These are phyloP conservation scores for Phalacrocorax aristotelis DNA, from an alignment of 2,113 vertebrate genomes.

Conservation along the genomic window DNA sequence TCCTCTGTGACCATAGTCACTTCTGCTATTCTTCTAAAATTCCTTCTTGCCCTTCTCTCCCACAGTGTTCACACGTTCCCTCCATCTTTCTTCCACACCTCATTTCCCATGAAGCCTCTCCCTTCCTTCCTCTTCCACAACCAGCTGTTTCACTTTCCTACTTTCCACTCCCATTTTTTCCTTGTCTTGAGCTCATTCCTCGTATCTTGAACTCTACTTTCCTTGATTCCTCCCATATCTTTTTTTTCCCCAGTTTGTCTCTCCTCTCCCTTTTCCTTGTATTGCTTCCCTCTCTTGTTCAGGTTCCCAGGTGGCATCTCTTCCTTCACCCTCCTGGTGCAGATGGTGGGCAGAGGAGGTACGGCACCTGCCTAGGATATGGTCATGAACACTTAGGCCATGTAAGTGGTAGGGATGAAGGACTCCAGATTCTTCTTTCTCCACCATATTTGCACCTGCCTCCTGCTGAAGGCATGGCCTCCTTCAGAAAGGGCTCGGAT, in stretches of 20 bases:
- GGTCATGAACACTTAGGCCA: accelerated
- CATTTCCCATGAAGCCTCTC: neutral
- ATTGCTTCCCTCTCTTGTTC: neutral
- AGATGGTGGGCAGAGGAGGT: neutral
- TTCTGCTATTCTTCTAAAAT: neutral
- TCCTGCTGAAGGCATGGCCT: neutral
- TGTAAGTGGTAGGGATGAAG: neutral
- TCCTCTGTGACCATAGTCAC: neutral
- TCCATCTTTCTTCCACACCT: neutral
- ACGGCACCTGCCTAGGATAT: neutral
- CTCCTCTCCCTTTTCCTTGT: neutral
- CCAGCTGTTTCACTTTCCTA: neutral
- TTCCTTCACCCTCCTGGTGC: neutral
- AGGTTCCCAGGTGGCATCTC: neutral
- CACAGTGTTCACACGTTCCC: neutral
- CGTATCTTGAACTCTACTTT: neutral
- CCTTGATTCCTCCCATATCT: neutral
- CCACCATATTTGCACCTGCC: neutral
- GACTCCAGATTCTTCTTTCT: neutral
- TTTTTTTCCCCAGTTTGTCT: neutral
- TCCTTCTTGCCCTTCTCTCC: neutral
- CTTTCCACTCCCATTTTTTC: neutral
- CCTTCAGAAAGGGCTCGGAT: neutral
- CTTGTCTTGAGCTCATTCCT: neutral
- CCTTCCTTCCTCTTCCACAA: neutral